Evolutionary conservation across 64 coral and sea anemone genomes (phyloP).

Genomic region (Dendronephthya gigantea): DNA sequence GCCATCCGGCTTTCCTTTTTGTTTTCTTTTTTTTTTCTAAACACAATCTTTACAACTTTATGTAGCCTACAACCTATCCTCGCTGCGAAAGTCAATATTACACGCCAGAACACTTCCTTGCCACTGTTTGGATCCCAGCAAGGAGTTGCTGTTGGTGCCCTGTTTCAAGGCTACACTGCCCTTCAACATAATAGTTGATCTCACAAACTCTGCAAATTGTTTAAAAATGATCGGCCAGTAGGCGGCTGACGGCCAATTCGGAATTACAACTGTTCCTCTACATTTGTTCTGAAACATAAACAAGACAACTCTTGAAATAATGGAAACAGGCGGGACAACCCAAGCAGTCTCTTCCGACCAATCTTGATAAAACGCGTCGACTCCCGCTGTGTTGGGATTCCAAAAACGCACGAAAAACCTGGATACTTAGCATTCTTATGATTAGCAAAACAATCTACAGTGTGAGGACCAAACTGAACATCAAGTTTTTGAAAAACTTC

Average conservation of each 20-base stretch:
- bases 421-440: not conserved
- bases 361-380: not conserved
- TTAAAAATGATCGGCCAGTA: not conserved
- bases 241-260: not conserved
- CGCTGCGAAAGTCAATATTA: not conserved
- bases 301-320: not conserved
- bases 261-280: not conserved
- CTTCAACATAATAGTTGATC: not conserved
- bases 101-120: not conserved
- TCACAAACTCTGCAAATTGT: not conserved
- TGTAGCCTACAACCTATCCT: not conserved
- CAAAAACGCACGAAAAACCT: not conserved
- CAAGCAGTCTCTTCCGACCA: not conserved
- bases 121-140: not conserved
- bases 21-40: too few relatives aligned
- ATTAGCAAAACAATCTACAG: conserved; percentile 21
- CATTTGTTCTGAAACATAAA: not conserved
- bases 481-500: not conserved
- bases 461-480: not conserved
- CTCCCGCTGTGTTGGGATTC: conserved; percentile 4
- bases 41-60: not conserved
- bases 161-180: not conserved
- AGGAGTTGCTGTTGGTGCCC: not conserved
- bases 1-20: too few relatives aligned
- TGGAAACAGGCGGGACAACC: not conserved